Base-by-base conservation (phyloP, 1,140 invertebrate genomes). In the Pantala flavescens region DNA sequence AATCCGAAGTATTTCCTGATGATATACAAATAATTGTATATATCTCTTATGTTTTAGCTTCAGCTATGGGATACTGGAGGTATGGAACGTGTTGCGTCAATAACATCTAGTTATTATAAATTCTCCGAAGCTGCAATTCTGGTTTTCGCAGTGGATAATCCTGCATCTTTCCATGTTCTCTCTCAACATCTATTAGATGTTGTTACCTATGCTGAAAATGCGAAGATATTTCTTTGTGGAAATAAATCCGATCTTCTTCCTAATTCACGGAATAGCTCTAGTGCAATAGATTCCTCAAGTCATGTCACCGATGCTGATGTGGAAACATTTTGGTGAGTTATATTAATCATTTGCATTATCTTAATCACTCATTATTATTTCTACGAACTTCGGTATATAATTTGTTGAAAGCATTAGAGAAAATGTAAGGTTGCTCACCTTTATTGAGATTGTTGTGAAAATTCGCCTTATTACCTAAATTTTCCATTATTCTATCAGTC, bases 51-150 rank as follows among this genome's bases (percentile, higher is more conserved):
- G 72, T 85, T 84, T 72, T 78, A 96, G 93, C 83, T 96, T 70
- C 93, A 95, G 85, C 82, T 96, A 78, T 97, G 94, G 94, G 94
- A 97, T 80, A 97, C 94, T 70, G 94, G 94, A 78, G 94, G 94
- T 75, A 95, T 96, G 93, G 94, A 97, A 84, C 86, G 94, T 81
- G 93, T 96, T 49, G 94, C 94, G 28, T 94, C 92, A n/a, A 92
- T 97, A 12, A 96, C 94, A 2, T 94, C 93, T 19, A 94, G 92
- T 78, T 97, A 97, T 80, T 96, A 96, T 80, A 96, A 96, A 84
- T 95, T 95, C 85, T 92, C 94, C 14, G 93, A 96, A 82, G 94
- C 93, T 75, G 94, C 93, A 72, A 91, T 97, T 78, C 83, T 96
- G 71, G 93, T 96, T 0, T 97, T 95, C 84, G 91, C 93, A 43